Evolutionary conservation across 2,888 invertebrate genomes (phyloP), one percentile per base, ranked within the genome.

Genomic region (Acrocyrtus sp.): DNA sequence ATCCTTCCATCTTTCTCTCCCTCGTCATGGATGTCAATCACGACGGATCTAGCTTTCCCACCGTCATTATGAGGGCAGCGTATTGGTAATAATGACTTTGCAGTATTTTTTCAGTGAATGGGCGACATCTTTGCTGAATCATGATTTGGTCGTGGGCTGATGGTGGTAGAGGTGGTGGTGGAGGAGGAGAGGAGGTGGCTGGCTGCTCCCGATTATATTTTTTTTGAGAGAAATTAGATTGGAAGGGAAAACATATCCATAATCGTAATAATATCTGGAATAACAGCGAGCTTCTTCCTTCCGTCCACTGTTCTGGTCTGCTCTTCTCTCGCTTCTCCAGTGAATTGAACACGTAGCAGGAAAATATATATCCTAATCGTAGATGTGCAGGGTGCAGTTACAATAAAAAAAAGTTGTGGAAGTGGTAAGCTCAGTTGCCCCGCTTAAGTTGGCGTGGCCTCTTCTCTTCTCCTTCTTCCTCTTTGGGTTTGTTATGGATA

Each of bases 61-160:
- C 48, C 66, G 53, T 63, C 72, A 72, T 65, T 66, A 60, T 66
- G 48, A 57, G 43, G 34, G 26, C n/a, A n/a, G n/a, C n/a, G n/a
- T 62, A 56, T 66, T 39, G 61, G 73, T 50, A 69, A 74, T 65
- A 72, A 75, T 43, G 78, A 74, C 66, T 76, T 69, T 74, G 74
- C 67, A 26, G n/a, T n/a, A n/a, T n/a, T n/a, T 66, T 73, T 45
- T 63, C 54, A 47, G 48, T 61, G 26, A 72, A 61, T 56, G 69
- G 66, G 50, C 63, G 72, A 68, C 78, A 74, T 75, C 56, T 66
- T 72, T 72, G 72, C 66, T 61, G 66, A 66, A 60, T 72, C 66
- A 66, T 53, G 58, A 61, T 58, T 17, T 29, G 15, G 17, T 50
- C 8, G 50, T 50, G 22, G n/a, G n/a, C n/a, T n/a, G n/a, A n/a